phyloP scores from a whole-genome alignment of 2,797 vertebrate species.

The Tenualosa thibaudeaui region DNA sequence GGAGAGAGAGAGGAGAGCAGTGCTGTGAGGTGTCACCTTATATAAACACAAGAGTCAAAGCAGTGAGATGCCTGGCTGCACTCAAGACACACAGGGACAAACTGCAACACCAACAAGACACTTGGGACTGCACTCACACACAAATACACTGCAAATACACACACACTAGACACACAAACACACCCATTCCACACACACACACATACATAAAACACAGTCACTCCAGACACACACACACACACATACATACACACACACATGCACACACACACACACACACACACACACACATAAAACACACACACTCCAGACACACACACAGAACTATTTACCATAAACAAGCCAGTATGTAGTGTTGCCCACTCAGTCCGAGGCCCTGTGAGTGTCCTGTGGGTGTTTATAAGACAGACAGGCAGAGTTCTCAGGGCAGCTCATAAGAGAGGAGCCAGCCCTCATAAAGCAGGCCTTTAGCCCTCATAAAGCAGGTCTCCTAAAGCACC shows the following conservation, averaged over 20 bases:
- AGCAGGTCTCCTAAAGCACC: neutral
- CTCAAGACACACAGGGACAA: neutral
- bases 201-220: too few species aligned
- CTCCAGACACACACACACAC: too few species aligned
- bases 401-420: neutral
- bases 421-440: neutral
- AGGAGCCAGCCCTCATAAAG: neutral
- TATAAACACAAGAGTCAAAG: neutral
- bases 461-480: too few species aligned
- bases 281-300: neutral
- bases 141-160: neutral
- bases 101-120: neutral
- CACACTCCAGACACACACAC: too few species aligned
- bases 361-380: neutral
- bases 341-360: neutral
- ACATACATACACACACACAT: too few species aligned
- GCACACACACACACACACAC: too few species aligned
- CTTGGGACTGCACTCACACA: neutral
- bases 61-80: neutral
- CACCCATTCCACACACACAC: too few species aligned
- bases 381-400: neutral
- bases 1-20: neutral
- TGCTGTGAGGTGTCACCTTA: neutral
- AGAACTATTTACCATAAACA: neutral
- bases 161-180: too few species aligned